Percentiles rank a stretch among this genome's conserved stretches.
phyloP scores from a whole-genome alignment of 2,888 invertebrate species.

The Rhopalosiphum nymphaeae region DNA sequence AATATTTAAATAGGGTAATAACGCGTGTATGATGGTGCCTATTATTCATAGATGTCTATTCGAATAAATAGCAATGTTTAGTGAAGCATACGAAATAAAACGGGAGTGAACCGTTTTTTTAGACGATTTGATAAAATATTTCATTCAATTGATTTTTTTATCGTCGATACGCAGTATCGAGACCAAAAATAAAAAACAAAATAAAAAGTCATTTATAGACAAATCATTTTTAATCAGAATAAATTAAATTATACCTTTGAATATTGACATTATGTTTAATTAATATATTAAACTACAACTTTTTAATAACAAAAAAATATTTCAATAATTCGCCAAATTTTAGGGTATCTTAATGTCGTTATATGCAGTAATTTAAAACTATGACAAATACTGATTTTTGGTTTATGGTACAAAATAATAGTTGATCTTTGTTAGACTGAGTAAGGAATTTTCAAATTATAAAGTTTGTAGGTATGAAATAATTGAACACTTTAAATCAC shows the following conservation, averaged over 20 bases:
- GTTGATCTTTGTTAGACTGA: neutral
- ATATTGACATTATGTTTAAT: neutral
- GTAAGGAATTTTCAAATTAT: neutral
- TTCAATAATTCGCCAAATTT: neutral
- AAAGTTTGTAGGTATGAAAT: neutral
- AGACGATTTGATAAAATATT: conserved; percentile 8
- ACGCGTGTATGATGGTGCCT: neutral
- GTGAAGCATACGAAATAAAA: neutral
- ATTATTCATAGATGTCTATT: conserved; percentile 13
- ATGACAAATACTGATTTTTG: neutral
- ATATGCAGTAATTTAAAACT: neutral
- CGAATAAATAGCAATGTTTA: neutral
- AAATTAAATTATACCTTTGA: neutral
- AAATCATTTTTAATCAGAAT: neutral
- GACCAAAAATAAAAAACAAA: neutral
- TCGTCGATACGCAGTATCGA: neutral
- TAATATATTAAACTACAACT: neutral
- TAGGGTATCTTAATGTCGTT: neutral
- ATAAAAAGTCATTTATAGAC: neutral
- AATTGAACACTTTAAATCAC: neutral
- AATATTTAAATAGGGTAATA: neutral
- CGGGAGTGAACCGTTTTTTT: neutral
- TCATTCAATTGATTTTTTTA: neutral
- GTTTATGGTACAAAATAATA: neutral
- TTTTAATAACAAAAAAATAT: neutral